Conservation (phyloP, 2,888 invertebrate species). For the Chalcis sispes region DNA sequence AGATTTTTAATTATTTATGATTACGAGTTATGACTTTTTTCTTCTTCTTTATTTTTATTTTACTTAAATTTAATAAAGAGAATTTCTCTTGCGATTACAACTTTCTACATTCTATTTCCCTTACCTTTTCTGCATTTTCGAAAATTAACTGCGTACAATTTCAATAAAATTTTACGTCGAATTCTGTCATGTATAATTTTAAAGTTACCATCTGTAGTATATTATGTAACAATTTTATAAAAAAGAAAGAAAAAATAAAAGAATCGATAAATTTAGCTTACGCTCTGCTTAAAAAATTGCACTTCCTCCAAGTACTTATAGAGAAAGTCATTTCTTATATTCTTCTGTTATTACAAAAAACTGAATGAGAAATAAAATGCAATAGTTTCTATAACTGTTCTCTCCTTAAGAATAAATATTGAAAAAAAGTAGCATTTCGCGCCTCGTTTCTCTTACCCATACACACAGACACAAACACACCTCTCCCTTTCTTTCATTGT, state of each 20-base stretch:
- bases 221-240: neutral
- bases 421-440: conserved; percentile 31
- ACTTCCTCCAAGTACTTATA: neutral
- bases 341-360: conserved; percentile 33
- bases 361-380: too few species aligned
- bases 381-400: conserved; percentile 9
- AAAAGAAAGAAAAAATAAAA: conserved; percentile 1
- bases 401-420: neutral
- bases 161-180: neutral
- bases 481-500: conserved; percentile 29
- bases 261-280: neutral
- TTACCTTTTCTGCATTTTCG: neutral
- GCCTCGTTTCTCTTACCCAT: conserved; percentile 14
- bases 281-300: conserved; percentile 1
- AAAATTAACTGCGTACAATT: neutral
- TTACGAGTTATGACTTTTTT: too few species aligned
- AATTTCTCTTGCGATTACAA: too few species aligned
- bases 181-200: neutral
- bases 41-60: too few species aligned
- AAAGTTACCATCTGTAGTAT: neutral
- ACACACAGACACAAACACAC: neutral
- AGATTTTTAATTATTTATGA: too few species aligned
- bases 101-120: too few species aligned
- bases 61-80: too few species aligned
- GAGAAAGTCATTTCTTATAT: conserved; percentile 30